Base-by-base conservation (phyloP, 2,888 invertebrate species). In the Orthonevra nobilis region DNA sequence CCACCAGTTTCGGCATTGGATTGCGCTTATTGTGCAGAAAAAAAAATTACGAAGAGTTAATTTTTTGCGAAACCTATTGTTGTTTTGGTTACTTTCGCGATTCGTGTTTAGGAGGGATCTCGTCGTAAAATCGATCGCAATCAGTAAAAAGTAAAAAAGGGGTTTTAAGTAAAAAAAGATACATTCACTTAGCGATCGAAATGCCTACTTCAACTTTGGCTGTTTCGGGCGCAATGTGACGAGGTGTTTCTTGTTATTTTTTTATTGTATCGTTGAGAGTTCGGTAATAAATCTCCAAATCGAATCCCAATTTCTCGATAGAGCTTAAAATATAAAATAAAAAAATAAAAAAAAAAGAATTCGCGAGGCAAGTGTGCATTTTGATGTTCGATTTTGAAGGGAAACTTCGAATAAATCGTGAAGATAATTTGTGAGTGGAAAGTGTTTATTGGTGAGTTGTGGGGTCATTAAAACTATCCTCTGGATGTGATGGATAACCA, bases 31-130 rank as follows among this genome's bases (percentile, higher is more conserved):
- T 19, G 34, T 61, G 36, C 48, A 26, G 20, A 61, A 52, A 48
- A 48, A 26, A 44, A 32, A 44, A 23, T 23, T 4, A 23, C 5
- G 5, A 23, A 52, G 46, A 30, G 20, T 48, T n/a, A n/a, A n/a
- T n/a, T n/a, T n/a, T n/a, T 34, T 54, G 9, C 1, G 26, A 23
- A 40, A 72, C 56, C 63, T 61, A 52, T 60, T 52, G 40, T 56
- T 23, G 50, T 38, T 61, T 48, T 28, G 63, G 58, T 32, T 70
- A 77, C 75, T 70, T 77, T 77, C 70, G 30, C 50, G 38, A n/a
- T n/a, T n/a, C n/a, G n/a, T n/a, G n/a, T n/a, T n/a, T n/a, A n/a
- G n/a, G n/a, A 23, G 5, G 23, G 3, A 23, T 23, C 23, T n/a
- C n/a, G 19, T 26, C 17, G 30, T 64, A 42, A 58, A 68, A 38